These are phyloP conservation scores for Corella eumyota DNA, from an alignment of 23 tunicate species.

Conservation along the genomic window DNA sequence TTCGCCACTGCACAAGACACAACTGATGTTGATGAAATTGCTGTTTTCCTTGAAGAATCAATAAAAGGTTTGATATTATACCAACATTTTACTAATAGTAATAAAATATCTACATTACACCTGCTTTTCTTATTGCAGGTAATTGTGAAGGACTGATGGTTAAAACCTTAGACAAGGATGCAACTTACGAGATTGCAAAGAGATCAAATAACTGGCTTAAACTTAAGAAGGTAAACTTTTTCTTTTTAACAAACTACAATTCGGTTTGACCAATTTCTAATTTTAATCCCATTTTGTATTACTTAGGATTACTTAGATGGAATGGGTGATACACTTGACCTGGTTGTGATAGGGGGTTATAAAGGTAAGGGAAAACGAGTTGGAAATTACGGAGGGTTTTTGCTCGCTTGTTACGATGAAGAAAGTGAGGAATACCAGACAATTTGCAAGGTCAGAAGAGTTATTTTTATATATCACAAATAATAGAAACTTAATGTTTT, in stretches of 20 bases:
- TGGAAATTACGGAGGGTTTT: constrained; percentile 86
- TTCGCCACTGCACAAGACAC: constrained; percentile 86
- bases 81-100: too few species aligned
- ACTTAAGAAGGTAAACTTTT: constrained; percentile 63
- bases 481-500: neutral
- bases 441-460: constrained; percentile 58
- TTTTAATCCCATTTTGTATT: neutral
- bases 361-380: constrained; percentile 91
- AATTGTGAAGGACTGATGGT: constrained; percentile 98
- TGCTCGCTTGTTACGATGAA: constrained; percentile 90
- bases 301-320: constrained; percentile 92
- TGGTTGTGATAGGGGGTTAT: constrained; percentile 93
- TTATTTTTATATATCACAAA: neutral
- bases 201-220: constrained; percentile 99
- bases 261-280: neutral
- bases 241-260: neutral
- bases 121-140: constrained; percentile 34
- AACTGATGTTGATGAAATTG: constrained; percentile 69
- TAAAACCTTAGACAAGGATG: constrained; percentile 80
- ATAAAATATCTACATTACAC: too few species aligned
- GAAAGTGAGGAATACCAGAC: constrained; percentile 98
- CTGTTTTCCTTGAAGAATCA: constrained; percentile 75
- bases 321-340: constrained; percentile 91
- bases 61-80: constrained; percentile 28
- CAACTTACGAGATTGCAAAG: constrained; percentile 94